phyloP scores from a whole-genome alignment of 2,113 vertebrate species.

The Agapornis roseicollis region DNA sequence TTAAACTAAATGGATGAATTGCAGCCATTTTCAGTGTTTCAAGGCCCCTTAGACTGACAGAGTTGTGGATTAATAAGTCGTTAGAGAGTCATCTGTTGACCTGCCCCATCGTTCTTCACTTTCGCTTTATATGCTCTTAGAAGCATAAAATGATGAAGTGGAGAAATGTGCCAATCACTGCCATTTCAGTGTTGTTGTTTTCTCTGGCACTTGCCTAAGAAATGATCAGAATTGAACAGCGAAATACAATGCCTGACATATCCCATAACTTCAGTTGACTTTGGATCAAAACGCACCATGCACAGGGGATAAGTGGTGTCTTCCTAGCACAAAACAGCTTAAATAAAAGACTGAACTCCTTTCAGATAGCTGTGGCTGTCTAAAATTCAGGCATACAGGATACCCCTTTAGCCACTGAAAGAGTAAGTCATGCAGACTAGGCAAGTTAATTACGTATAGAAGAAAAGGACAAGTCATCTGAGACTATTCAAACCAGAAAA shows the following conservation, averaged over 20 bases:
- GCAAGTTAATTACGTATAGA: not conserved
- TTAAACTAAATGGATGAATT: constrained; percentile 43
- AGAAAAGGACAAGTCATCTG: not conserved
- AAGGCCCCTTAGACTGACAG: not conserved
- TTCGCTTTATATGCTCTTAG: not conserved
- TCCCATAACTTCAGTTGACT: not conserved
- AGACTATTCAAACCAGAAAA: not conserved
- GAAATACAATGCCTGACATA: not conserved
- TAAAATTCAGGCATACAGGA: not conserved
- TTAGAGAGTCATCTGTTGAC: constrained; percentile 7
- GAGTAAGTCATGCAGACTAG: not conserved
- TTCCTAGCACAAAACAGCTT: not conserved
- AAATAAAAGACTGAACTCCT: not conserved
- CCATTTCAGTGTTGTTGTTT: not conserved
- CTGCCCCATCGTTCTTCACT: not conserved
- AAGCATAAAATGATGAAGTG: not conserved
- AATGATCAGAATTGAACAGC: not conserved
- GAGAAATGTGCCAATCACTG: not conserved
- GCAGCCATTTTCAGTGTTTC: not conserved
- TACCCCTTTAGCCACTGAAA: not conserved
- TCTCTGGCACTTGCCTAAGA: not conserved
- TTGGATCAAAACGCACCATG: not conserved
- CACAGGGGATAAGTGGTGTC: not conserved
- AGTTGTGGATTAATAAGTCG: constrained; percentile 32
- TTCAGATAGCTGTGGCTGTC: not conserved